Conservation (phyloP, 2,888 invertebrate genomes). For the Pilophorus perplexus region DNA sequence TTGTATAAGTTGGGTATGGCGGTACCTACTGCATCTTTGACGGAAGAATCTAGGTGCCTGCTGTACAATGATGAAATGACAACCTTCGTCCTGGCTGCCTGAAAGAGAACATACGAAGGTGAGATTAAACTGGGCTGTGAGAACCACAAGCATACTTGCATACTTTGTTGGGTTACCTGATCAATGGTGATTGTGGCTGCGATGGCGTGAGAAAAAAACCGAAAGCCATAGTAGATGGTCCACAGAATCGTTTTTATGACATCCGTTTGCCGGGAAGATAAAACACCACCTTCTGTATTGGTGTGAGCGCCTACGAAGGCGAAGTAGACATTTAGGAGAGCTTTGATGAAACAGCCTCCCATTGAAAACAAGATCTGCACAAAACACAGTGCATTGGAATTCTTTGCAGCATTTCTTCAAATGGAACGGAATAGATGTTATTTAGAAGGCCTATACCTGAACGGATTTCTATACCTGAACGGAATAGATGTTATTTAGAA, state of each 20-base stretch:
- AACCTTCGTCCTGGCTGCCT: constrained; percentile 18
- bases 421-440: no score
- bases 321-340: constrained; percentile 45
- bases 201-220: constrained; percentile 25
- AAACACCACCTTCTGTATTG: neutral
- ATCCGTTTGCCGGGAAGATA: neutral
- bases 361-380: constrained; percentile 40
- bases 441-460: no score
- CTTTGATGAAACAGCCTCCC: constrained; percentile 40
- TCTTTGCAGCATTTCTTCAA: no score
- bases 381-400: constrained; percentile 38
- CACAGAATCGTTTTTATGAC: constrained; percentile 20
- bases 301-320: constrained; percentile 23
- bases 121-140: no score
- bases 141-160: no score
- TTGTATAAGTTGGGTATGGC: neutral
- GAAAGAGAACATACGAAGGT: no score
- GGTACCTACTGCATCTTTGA: constrained; percentile 18
- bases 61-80: constrained; percentile 16
- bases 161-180: constrained; percentile 29
- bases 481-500: neutral
- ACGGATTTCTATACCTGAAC: no score
- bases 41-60: neutral
- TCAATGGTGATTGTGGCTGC: constrained; percentile 23
- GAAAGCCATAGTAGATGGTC: constrained; percentile 24